Evolutionary conservation across 35 echinoderm and acorn worm genomes (phyloP).

Genomic region (Eucidaris tribuloides): DNA sequence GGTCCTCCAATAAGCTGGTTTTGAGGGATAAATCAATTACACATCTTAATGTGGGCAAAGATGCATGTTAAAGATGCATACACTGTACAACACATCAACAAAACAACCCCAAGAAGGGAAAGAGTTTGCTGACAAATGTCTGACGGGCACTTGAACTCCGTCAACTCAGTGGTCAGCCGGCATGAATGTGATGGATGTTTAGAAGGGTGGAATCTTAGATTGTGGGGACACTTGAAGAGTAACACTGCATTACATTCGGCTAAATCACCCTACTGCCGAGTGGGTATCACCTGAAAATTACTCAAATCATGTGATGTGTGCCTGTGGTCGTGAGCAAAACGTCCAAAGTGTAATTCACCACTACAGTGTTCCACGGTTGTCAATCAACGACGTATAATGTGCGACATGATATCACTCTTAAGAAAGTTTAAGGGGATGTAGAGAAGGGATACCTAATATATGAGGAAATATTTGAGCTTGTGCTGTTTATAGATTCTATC

Average conservation of each 20-base stretch:
- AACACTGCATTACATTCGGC: constrained; percentile 1
- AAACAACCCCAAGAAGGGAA: constrained; percentile 1
- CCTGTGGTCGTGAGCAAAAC: neutral
- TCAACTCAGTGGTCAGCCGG: constrained; percentile 1
- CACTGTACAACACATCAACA: too few relatives aligned
- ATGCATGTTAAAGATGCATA: too few relatives aligned
- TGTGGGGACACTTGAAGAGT: neutral
- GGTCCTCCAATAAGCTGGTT: too few relatives aligned
- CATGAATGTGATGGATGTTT: constrained; percentile 14
- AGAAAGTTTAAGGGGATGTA: too few relatives aligned
- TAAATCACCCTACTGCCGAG: neutral
- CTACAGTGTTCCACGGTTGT: neutral
- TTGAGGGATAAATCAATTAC: too few relatives aligned
- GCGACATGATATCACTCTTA: too few relatives aligned
- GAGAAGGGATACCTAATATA: too few relatives aligned
- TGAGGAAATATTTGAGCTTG: too few relatives aligned
- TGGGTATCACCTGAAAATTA: too few relatives aligned
- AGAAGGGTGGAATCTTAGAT: neutral
- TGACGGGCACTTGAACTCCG: neutral
- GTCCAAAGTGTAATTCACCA: neutral
- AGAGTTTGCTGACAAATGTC: constrained; percentile 26
- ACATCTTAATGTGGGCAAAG: too few relatives aligned
- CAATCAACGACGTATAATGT: neutral
- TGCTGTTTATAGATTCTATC: too few relatives aligned
- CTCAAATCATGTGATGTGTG: neutral